Base-by-base conservation (phyloP, 1,140 invertebrate species). In the Cepaea nemoralis region DNA sequence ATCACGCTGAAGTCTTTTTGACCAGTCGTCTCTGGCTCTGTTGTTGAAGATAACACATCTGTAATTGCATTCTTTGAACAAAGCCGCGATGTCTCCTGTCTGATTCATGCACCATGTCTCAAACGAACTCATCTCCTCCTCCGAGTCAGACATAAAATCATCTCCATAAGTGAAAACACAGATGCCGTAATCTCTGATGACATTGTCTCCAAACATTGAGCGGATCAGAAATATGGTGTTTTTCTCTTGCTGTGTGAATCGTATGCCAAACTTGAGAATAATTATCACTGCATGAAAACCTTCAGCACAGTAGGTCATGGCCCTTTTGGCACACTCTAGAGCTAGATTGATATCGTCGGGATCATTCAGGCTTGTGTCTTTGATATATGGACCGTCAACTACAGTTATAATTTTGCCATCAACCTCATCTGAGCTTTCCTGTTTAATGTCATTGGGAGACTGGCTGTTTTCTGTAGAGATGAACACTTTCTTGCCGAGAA, bases 181-280 rank as follows among this genome's bases (percentile, higher is more conserved):
- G 0, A 75, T 50, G 39, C 73, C 40, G 14, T 35, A 75, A 1
- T 75, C 35, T 75, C 31, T 75, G 1, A 75, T 22, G 10, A 75
- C 40, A 50, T 45, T 45, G 2, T 24, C 27, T 12, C 73, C 73
- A 50, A 75, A 37, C 39, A 39, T 35, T n/a, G 75, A 39, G 19
- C 42, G 14, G 48, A 63, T 63, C n/a, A n/a, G 10, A 33, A 12
- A 6, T 10, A 37, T 10, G 12, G 48, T 10, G 24, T 63, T 6
- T 40, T 39, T 63, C 24, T 77, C 31, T 2, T 55, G 50, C 39
- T 69, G 33, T 31, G 31, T 70, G 35, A 39, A 45, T 55, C 14
- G 77, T 88, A 87, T 83, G 89, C 89, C 37, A 87, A 84, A 87
- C 88, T 89, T 40, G 85, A 80, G 10, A 89, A 76, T 14, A 84